Percentiles rank a stretch among this genome's conserved stretches.
Conservation (phyloP, 2,888 invertebrate species). For the Molanna angustata region DNA sequence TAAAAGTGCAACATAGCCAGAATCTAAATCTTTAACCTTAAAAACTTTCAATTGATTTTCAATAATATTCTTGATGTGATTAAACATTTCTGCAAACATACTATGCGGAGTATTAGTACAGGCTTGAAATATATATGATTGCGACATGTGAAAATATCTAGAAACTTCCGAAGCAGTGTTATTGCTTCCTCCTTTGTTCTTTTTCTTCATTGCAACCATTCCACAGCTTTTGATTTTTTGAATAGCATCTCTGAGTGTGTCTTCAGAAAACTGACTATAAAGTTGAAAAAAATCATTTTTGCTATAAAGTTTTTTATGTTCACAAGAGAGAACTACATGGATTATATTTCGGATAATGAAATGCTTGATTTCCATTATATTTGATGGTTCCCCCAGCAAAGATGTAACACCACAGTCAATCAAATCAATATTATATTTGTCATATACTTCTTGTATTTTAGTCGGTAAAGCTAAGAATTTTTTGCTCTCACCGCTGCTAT, state of each 20-base stretch:
- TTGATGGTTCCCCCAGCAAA: neutral
- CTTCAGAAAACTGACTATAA: conserved; percentile 70
- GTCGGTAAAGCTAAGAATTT: conserved; percentile 38
- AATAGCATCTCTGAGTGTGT: conserved; percentile 58
- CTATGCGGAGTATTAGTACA: conserved; percentile 32
- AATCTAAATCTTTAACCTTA: conserved; percentile 39
- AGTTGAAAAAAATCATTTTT: conserved; percentile 56
- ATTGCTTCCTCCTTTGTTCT: neutral
- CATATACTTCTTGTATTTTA: conserved; percentile 39
- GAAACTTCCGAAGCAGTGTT: conserved; percentile 32
- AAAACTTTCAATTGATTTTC: conserved; percentile 13
- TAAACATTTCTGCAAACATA: conserved; percentile 17
- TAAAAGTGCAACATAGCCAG: conserved; percentile 50
- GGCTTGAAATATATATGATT: conserved; percentile 42
- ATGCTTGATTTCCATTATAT: conserved; percentile 6
- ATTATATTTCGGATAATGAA: conserved; percentile 54
- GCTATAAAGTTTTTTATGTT: conserved; percentile 49
- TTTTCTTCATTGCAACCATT: conserved; percentile 36
- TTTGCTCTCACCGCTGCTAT: conserved; percentile 31
- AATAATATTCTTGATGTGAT: conserved; percentile 1
- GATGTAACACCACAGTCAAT: neutral
- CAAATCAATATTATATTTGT: conserved; percentile 28
- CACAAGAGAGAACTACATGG: conserved; percentile 63
- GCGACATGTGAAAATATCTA: conserved; percentile 44
- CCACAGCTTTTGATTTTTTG: conserved; percentile 44